Evolutionary conservation across 2,113 vertebrate species (phyloP).

Genomic region (Ursus arctos): DNA sequence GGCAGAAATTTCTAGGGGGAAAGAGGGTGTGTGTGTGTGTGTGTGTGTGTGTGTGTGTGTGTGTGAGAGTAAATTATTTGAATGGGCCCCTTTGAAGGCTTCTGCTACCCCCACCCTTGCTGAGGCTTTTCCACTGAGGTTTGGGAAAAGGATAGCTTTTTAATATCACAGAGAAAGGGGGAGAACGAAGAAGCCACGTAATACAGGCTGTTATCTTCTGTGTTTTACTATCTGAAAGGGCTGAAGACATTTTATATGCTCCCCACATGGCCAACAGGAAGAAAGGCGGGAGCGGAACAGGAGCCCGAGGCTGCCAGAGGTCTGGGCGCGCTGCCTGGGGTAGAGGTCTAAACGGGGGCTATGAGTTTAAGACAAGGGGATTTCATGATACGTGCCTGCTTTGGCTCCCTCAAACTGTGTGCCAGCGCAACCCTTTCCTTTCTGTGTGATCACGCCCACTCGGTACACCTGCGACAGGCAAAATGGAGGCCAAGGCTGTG

Average conservation of each 20-base stretch:
- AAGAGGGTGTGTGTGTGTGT: neutral
- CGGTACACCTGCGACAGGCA: neutral
- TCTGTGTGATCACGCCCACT: neutral
- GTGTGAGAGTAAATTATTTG: neutral
- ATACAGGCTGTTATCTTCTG: neutral
- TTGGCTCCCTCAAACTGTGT: neutral
- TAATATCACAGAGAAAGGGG: neutral
- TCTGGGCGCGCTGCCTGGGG: neutral
- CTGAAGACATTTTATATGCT: neutral
- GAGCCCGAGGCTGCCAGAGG: neutral
- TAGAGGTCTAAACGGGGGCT: neutral
- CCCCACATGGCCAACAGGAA: neutral
- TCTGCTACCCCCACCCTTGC: neutral
- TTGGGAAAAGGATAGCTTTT: neutral
- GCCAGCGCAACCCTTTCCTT: neutral
- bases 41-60: neutral
- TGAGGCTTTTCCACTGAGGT: neutral
- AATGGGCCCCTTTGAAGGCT: neutral
- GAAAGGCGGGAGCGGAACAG: neutral
- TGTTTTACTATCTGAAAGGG: neutral
- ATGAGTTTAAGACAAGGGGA: neutral
- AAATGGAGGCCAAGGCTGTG: neutral
- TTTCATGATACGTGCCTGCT: neutral
- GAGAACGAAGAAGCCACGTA: neutral
- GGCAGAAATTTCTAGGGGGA: neutral